Percentiles rank a stretch among this genome's conserved stretches.
Conservation (phyloP, 2,797 vertebrate species). For the Diplodus sargus region DNA sequence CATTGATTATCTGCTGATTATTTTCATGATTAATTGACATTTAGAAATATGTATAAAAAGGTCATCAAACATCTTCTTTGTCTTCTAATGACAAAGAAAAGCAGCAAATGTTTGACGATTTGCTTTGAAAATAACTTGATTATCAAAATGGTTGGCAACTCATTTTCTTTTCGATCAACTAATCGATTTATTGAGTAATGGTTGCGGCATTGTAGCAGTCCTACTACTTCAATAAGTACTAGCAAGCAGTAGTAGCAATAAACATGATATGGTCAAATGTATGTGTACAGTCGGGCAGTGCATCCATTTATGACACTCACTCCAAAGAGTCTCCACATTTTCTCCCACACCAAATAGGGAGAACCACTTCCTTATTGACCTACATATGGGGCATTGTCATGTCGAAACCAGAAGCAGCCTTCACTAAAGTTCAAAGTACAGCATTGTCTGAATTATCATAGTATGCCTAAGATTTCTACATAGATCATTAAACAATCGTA, state of each 20-base stretch:
- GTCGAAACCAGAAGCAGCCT: neutral
- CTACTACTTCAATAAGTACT: neutral
- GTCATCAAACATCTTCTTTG: too few relatives aligned
- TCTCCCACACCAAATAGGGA: neutral
- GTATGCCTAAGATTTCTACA: too few relatives aligned
- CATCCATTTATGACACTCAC: neutral
- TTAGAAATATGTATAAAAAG: too few relatives aligned
- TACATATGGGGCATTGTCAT: neutral
- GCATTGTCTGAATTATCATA: neutral
- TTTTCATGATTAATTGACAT: too few relatives aligned
- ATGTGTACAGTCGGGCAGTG: neutral
- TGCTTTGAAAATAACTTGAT: too few relatives aligned
- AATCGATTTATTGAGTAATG: too few relatives aligned
- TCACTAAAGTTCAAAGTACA: neutral
- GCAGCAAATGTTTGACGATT: too few relatives aligned
- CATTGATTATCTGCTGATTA: too few relatives aligned
- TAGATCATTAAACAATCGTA: neutral
- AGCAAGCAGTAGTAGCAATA: neutral
- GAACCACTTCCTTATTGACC: neutral
- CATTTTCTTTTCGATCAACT: too few relatives aligned
- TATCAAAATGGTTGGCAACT: too few relatives aligned
- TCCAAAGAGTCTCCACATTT: neutral
- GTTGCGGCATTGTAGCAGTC: neutral
- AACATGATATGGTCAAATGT: neutral
- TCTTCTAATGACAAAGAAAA: too few relatives aligned